phyloP scores from a whole-genome alignment of 1,140 invertebrate species.

The Thaumatotibia leucotreta region DNA sequence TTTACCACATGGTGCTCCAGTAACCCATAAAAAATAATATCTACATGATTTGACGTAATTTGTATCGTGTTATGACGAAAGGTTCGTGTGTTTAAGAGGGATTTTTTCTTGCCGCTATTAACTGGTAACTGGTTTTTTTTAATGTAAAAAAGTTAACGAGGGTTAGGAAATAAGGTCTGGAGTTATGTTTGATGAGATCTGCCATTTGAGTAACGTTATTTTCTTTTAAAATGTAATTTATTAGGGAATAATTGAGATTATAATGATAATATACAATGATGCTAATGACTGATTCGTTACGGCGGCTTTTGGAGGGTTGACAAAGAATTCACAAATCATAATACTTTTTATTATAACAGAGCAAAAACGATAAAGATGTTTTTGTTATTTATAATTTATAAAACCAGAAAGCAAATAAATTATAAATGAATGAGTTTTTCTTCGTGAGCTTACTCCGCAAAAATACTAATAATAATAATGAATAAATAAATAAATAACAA shows the following conservation, averaged over 20 bases:
- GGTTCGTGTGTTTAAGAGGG: constrained; percentile 58
- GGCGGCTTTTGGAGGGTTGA: background rate
- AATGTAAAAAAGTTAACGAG: constrained; percentile 49
- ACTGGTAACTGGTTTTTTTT: constrained; percentile 47
- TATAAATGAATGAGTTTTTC: too few relatives aligned
- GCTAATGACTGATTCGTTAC: background rate
- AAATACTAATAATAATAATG: too few relatives aligned
- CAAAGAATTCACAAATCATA: background rate
- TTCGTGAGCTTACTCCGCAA: too few relatives aligned
- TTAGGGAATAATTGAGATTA: background rate
- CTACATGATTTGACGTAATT: constrained; percentile 67
- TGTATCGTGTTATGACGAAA: constrained; percentile 59
- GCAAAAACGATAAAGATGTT: too few relatives aligned
- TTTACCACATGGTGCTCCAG: constrained; percentile 64
- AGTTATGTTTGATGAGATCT: constrained; percentile 18
- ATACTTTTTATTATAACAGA: too few relatives aligned
- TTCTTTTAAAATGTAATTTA: background rate
- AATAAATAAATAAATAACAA: too few relatives aligned
- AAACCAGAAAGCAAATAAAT: too few relatives aligned
- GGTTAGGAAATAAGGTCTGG: constrained; percentile 24
- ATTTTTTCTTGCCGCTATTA: constrained; percentile 56
- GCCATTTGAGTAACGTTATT: background rate
- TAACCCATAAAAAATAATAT: constrained; percentile 59
- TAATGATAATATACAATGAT: background rate
- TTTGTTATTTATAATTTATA: too few relatives aligned